Evolutionary conservation across 2,113 vertebrate genomes (phyloP), one percentile per base, ranked within the genome.

Genomic region (Eira barbara): DNA sequence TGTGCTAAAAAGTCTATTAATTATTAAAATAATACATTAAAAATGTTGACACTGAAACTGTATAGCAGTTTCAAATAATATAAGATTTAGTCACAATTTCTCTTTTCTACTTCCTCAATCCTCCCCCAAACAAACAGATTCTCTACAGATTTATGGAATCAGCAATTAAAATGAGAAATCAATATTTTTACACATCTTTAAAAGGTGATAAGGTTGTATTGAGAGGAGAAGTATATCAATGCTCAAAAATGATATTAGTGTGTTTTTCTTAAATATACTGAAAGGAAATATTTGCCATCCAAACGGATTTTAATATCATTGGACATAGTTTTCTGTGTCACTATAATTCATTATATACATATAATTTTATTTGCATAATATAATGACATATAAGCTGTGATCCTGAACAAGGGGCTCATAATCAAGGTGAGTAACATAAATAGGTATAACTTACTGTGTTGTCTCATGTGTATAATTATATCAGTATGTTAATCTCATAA

Each of bases 121-220:
- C 81, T 96, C 84, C 42, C 23, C 92, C 80, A 96, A 73, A 97
- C n/a, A 96, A 65, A 82, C 61, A 86, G 12, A 84, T 87, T 93
- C 52, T 49, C 18, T 59, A 57, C 42, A 78, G 34, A 94, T 82
- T 10, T 74, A 74, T 45, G 20, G 55, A 83, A 57, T 93, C 67
- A 93, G 36, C 31, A 92, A 78, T 18, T 93, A 15, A 59, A 83
- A 83, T 27, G 55, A 88, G 82, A 89, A 74, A 47, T 79, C 78
- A n/a, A 31, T 65, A 12, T 86, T 45, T 94, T 93, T 71, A 34
- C 5, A 2, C 14, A 47, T 52, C 71, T 79, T 94, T 86, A 78
- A 82, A 92, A 92, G 52, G 34, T 45, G 12, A 73, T 65, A 25
- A 71, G 27, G 0, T 74, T 36, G 4, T 9, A 31, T 2, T 74